These are phyloP conservation scores for Phylloscopus whistleri DNA, from an alignment of 2,113 vertebrate species.

Conservation along the genomic window DNA sequence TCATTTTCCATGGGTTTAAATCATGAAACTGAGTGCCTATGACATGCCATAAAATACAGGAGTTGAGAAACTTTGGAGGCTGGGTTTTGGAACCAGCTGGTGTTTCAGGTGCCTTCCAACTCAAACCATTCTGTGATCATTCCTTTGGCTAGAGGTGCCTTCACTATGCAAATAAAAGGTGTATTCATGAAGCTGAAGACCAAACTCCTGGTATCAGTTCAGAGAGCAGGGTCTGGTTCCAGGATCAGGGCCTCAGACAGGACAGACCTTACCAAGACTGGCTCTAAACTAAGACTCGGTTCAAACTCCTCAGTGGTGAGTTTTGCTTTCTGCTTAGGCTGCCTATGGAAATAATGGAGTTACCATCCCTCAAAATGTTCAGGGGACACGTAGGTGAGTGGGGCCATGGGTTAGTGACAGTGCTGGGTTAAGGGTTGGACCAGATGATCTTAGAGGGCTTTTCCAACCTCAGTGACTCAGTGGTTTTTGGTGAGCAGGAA, in stretches of 20 bases:
- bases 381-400: rapidly evolving
- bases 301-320: background rate
- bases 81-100: background rate
- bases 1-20: background rate
- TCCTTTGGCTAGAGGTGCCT: background rate
- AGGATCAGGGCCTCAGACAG: rapidly evolving
- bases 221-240: background rate
- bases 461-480: background rate
- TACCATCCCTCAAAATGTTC: background rate
- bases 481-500: background rate
- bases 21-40: background rate
- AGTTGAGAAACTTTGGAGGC: background rate
- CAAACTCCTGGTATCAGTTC: background rate
- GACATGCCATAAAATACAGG: background rate
- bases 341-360: background rate
- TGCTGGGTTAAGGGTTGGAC: background rate
- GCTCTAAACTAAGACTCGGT: background rate
- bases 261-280: background rate
- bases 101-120: background rate
- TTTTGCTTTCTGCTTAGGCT: background rate
- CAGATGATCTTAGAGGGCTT: background rate
- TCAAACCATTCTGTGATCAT: background rate
- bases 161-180: background rate
- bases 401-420: background rate
- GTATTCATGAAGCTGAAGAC: background rate